Conservation (phyloP, 1,140 invertebrate genomes). For the Lucilia sericata region DNA sequence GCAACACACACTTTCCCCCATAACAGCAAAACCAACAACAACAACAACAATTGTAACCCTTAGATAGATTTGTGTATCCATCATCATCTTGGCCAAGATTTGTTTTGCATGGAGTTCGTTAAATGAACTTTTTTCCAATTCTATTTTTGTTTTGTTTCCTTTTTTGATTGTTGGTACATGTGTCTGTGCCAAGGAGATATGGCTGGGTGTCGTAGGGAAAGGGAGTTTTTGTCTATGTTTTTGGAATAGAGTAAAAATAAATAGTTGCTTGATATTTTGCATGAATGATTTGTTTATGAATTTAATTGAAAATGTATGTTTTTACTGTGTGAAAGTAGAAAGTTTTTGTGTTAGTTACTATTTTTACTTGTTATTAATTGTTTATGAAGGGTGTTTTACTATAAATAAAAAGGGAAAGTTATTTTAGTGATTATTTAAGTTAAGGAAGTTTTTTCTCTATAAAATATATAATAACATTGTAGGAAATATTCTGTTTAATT, state of each 20-base stretch:
- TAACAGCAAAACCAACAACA: neutral
- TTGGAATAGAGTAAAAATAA: neutral
- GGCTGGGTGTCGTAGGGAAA: too few species aligned
- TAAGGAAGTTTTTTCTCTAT: too few species aligned
- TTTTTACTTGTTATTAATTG: too few species aligned
- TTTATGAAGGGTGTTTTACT: too few species aligned
- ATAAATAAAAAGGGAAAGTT: too few species aligned
- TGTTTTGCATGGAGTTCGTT: neutral
- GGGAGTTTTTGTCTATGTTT: neutral
- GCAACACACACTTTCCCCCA: neutral
- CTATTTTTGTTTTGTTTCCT: neutral
- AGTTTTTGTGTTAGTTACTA: neutral
- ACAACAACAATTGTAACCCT: neutral
- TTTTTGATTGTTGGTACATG: neutral
- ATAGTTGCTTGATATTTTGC: neutral
- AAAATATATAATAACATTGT: too few species aligned
- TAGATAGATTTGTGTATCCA: neutral
- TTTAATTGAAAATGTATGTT: conserved; percentile 21
- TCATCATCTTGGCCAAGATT: neutral
- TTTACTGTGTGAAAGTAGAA: neutral
- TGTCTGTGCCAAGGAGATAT: neutral
- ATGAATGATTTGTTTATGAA: conserved; percentile 27
- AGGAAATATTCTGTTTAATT: too few species aligned
- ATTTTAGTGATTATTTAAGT: too few species aligned
- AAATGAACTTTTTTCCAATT: neutral